Base-by-base conservation (phyloP, 1,140 invertebrate genomes). In the Asbolus verrucosus region DNA sequence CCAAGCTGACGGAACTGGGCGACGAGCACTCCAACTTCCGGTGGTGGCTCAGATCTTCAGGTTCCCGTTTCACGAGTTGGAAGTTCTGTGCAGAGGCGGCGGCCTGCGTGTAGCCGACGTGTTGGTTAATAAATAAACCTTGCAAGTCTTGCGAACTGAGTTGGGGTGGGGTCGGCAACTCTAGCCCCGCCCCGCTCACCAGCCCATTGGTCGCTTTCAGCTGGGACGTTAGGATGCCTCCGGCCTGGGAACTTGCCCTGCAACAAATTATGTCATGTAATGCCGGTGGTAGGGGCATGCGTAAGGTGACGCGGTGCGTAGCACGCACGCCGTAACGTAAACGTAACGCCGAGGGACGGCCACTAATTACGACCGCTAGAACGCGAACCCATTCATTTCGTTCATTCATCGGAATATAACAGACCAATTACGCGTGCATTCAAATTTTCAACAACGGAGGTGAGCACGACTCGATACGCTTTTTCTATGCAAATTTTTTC, bases 61-160 rank as follows among this genome's bases (percentile, higher is more conserved):
- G 89, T 77, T 90, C 89, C 59, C 87, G 83, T 79, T 90, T 89
- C 31, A 90, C 85, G 14, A 80, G 75, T 81, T 85, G 77, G 75
- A 81, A 76, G 81, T 84, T 73, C 78, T 85, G 73, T 74, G 60
- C 82, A 78, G 77, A 74, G 19, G 72, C 69, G 69, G 72, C 71
- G 50, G 80, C 74, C 66, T 80, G 78, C 67, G 76, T 70, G 70
- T 79, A 80, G 27, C 76, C 76, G 69, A 77, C 77, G 73, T 86
- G 85, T 69, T 86, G 86, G 75, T 87, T 86, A 72, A 88, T 83
- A 78, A 87, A 88, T 78, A 88, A 85, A 75, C 87, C 86, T 78
- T 87, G 87, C 33, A 88, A 84, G 77, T 88, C 87, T 76, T 80
- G 78, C 6, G 78, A 75, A 54, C 75, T 76, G 19, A 80, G 76